phyloP scores from a whole-genome alignment of 2,113 vertebrate genomes.

The Furnarius figulus region DNA sequence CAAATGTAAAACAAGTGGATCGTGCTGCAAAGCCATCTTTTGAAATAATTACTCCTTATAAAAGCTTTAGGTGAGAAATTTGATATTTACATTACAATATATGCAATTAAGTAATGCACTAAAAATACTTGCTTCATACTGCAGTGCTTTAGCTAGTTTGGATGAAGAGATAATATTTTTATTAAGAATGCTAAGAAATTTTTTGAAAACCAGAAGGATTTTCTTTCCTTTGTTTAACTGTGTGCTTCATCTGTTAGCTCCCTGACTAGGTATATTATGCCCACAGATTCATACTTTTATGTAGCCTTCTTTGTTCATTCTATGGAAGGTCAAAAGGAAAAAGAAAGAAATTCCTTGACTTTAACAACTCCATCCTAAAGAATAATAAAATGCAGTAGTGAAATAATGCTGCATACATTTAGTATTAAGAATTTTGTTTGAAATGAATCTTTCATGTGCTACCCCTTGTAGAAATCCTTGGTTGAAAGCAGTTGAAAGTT shows the following conservation, averaged over 20 bases:
- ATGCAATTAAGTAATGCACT: background rate
- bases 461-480: background rate
- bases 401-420: background rate
- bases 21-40: conserved; percentile 82
- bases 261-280: background rate
- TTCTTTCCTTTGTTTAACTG: background rate
- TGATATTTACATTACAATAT: background rate
- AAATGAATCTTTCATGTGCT: background rate
- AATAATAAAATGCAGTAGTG: background rate
- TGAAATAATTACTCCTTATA: conserved; percentile 97
- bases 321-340: background rate
- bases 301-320: background rate
- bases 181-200: background rate
- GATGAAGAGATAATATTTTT: background rate
- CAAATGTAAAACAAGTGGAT: conserved; percentile 86
- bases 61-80: conserved; percentile 88
- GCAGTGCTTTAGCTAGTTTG: background rate
- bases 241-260: background rate
- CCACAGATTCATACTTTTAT: background rate
- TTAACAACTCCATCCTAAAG: background rate
- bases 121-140: background rate
- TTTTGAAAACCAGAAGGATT: background rate
- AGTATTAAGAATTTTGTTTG: background rate
- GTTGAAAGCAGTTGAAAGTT: background rate
- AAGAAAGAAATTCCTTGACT: background rate